Conservation (phyloP, 2,797 vertebrate species). For the Sitta carolinensis region DNA sequence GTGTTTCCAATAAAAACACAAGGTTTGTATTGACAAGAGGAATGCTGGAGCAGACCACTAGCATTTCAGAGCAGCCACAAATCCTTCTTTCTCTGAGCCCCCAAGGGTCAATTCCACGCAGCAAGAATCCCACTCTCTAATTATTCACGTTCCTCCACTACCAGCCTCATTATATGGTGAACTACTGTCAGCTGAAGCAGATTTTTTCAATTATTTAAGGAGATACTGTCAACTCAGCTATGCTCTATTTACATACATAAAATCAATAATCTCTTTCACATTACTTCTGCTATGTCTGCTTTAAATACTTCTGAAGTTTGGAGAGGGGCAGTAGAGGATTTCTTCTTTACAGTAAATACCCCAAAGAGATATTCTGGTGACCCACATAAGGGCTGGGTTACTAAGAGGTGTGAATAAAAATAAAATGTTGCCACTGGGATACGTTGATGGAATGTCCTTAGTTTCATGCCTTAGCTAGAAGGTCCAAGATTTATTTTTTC, state of each 20-base stretch:
- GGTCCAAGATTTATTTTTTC: neutral
- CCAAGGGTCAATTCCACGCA: slow-evolving; percentile 29
- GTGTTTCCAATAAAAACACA: slow-evolving; percentile 72
- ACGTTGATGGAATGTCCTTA: neutral
- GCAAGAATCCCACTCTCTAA: slow-evolving; percentile 24
- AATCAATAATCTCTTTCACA: neutral
- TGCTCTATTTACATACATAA: neutral
- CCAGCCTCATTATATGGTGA: slow-evolving; percentile 13
- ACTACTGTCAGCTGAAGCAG: slow-evolving; percentile 21
- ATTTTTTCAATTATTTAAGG: slow-evolving; percentile 28
- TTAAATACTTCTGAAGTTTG: neutral
- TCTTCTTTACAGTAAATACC: neutral
- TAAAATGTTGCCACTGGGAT: neutral
- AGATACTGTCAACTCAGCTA: neutral
- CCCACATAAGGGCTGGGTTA: neutral
- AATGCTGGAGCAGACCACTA: slow-evolving; percentile 60
- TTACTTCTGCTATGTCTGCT: neutral
- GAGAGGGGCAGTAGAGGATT: neutral
- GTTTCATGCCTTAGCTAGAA: neutral
- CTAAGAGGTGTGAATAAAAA: neutral
- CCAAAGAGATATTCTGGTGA: neutral
- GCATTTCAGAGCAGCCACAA: slow-evolving; percentile 64
- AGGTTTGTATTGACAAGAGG: slow-evolving; percentile 63
- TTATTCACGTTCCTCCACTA: slow-evolving; percentile 17
- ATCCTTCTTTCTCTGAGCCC: slow-evolving; percentile 43